Conservation (phyloP, 2,888 invertebrate species). For the Apotomis betuletana region DNA sequence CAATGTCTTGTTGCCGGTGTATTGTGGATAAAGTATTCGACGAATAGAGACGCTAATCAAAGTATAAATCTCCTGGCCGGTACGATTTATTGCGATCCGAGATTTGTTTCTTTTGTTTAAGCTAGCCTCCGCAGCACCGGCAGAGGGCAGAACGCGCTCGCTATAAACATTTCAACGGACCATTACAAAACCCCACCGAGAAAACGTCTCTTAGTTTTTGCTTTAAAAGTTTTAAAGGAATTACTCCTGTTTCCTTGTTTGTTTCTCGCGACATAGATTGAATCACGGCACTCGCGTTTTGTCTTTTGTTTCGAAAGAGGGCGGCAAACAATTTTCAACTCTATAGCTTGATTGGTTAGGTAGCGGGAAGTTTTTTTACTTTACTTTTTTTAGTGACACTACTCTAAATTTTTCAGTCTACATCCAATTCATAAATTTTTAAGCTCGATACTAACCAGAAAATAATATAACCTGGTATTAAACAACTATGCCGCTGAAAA, state of each 20-base stretch:
- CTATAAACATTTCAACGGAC: slow-evolving; percentile 76
- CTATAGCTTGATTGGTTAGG: neutral
- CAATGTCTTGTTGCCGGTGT: slow-evolving; percentile 18
- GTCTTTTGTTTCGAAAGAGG: slow-evolving; percentile 18
- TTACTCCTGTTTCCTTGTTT: slow-evolving; percentile 63
- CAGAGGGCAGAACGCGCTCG: slow-evolving; percentile 43
- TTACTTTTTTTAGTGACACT: no score
- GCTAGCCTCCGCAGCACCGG: slow-evolving; percentile 33
- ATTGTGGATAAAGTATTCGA: slow-evolving; percentile 49
- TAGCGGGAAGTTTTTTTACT: no score
- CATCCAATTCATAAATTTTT: no score
- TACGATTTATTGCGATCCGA: slow-evolving; percentile 70
- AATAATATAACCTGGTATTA: no score
- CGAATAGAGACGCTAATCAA: slow-evolving; percentile 70
- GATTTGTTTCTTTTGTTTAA: slow-evolving; percentile 64
- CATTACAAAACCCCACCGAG: slow-evolving; percentile 66
- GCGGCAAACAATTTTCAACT: neutral
- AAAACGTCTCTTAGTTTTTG: slow-evolving; percentile 68
- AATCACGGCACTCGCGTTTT: slow-evolving; percentile 34
- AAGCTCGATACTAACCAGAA: no score
- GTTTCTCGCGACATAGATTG: slow-evolving; percentile 52
- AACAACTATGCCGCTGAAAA: no score
- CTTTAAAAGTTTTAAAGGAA: slow-evolving; percentile 68
- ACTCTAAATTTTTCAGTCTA: no score
- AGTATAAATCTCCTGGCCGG: slow-evolving; percentile 67